Evolutionary conservation across 1,140 invertebrate genomes (phyloP).

Genomic region (Solenopsis invicta): DNA sequence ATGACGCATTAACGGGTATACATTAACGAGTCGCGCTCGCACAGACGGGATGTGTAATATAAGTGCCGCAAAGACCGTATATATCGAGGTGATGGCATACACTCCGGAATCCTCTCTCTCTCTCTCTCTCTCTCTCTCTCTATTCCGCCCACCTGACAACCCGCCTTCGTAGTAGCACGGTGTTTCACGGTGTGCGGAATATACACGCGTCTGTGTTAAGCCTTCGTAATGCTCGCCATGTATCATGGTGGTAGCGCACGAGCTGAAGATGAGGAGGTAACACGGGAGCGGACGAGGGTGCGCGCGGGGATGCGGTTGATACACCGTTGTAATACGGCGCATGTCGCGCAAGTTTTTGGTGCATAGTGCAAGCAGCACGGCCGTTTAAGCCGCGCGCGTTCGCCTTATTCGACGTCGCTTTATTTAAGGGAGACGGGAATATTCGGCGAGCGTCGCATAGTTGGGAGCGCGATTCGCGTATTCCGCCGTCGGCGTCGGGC

Average conservation of each 20-base stretch:
- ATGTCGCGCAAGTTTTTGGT: conserved; percentile 63
- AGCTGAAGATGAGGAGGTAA: conserved; percentile 23
- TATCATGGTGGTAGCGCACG: conserved; percentile 55
- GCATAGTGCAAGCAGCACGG: conserved; percentile 12
- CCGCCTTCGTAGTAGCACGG: conserved; percentile 30
- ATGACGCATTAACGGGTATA: conserved; percentile 52
- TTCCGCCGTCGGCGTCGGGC: background rate
- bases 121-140: background rate
- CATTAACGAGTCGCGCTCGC: conserved; percentile 34
- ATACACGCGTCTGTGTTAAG: conserved; percentile 66
- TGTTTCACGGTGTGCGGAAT: conserved; percentile 44
- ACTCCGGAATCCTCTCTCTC: conserved; percentile 12
- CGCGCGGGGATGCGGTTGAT: conserved; percentile 37
- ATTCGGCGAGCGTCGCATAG: conserved; percentile 40
- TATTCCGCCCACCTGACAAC: background rate
- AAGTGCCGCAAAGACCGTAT: conserved; percentile 60
- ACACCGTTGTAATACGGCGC: conserved; percentile 60
- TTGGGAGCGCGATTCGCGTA: background rate
- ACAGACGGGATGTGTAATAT: conserved; percentile 46
- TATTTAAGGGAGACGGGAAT: conserved; percentile 10
- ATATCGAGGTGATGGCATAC: conserved; percentile 28
- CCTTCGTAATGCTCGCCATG: conserved; percentile 69
- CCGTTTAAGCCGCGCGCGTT: conserved; percentile 7
- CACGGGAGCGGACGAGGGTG: background rate
- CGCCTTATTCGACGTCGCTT: conserved; percentile 41